Evolutionary conservation across 2,888 invertebrate genomes (phyloP).

Genomic region (Dinocampus coccinellae): DNA sequence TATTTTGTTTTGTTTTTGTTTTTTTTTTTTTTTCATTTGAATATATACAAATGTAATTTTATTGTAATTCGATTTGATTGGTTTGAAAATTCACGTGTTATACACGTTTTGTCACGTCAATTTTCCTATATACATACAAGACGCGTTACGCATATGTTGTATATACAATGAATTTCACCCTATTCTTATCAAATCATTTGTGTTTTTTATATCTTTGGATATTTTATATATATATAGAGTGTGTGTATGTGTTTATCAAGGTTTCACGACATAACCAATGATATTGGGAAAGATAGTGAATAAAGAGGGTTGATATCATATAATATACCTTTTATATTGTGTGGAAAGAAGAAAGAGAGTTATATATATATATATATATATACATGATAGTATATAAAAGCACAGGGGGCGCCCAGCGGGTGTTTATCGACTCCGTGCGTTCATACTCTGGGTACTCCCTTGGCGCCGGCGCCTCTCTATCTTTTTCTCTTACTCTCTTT

Average conservation of each 20-base stretch:
- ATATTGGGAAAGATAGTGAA: background rate
- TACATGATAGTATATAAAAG: slow-evolving; percentile 1
- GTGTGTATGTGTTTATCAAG: slow-evolving; percentile 34
- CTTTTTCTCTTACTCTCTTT: background rate
- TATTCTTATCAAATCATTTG: slow-evolving; percentile 58
- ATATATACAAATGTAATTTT: too few relatives aligned
- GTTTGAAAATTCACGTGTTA: too few relatives aligned
- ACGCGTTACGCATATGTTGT: slow-evolving; percentile 36
- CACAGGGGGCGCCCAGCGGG: slow-evolving; percentile 7
- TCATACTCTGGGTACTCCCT: slow-evolving; percentile 9
- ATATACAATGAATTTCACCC: too few relatives aligned
- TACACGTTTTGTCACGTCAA: background rate
- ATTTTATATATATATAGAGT: background rate
- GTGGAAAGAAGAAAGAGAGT: background rate
- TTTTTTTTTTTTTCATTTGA: background rate
- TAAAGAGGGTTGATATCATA: background rate
- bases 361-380: background rate
- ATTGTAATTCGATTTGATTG: too few relatives aligned
- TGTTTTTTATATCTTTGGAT: slow-evolving; percentile 43
- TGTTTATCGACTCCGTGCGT: slow-evolving; percentile 25
- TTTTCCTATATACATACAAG: slow-evolving; percentile 28
- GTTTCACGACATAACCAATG: slow-evolving; percentile 10
- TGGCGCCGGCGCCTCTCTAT: slow-evolving; percentile 24
- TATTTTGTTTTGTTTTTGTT: too few relatives aligned
- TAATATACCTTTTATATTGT: too few relatives aligned